Evolutionary conservation across 2,113 vertebrate species (phyloP), one percentile per base, ranked within the genome.

Genomic region (Rhipidura dahli): DNA sequence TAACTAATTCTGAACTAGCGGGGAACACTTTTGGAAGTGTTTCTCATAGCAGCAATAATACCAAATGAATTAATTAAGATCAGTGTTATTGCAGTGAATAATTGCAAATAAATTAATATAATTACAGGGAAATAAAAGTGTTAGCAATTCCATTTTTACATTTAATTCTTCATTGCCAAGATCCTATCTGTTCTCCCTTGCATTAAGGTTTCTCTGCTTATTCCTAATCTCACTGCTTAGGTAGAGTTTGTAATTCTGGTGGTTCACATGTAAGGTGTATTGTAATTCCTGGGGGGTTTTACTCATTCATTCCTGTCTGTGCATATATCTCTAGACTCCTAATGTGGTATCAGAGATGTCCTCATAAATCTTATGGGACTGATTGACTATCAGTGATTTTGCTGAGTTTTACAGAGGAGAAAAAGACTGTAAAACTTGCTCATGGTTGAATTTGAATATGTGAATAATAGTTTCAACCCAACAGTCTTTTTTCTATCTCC

Each of bases 1-100:
- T 95, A 95, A 91, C 91, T 97, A 95, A 87, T 93, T 96, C 76
- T 93, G 81, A 96, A 90, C 97, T 88, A 95, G 75, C 76, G 35
- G 65, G 22, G 61, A 89, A 93, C 70, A 61, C 47, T 95, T 92
- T 63, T 87, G 69, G 65, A 96, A 94, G 16, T 39, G 31, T 80
- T 78, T 94, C 53, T 95, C 39, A 82, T 68, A 42, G 70, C 20
- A 72, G 12, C 42, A 79, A 92, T 93, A 91, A 66, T 94, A 87
- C 15, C 40, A 93, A 94, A 93, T 95, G 35, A 95, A 95, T 96
- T 85, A 71, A 85, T 90, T 90, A 66, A 80, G 40, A 59, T 96
- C 86, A 89, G 26, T 92, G 45, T 92, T 95, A 95, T 83, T 96
- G 51, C 87, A 69, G 28, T 49, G 88, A 95, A 68, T 94, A 95